Evolutionary conservation across 92 coral and sea anemone species (phyloP).

Genomic region (Palythoa grandis): DNA sequence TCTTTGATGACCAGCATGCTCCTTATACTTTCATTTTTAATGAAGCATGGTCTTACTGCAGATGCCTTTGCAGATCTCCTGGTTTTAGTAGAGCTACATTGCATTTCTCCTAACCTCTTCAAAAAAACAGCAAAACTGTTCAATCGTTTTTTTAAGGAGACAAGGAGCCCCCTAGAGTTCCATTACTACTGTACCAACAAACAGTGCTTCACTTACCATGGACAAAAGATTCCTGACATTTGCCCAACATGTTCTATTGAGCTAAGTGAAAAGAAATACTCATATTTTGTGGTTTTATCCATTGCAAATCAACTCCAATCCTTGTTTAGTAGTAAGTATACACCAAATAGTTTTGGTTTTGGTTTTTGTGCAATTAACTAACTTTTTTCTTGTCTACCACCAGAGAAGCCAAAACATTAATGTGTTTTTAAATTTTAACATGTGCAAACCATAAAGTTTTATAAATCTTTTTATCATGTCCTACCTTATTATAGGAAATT

Average conservation of each 20-base stretch:
- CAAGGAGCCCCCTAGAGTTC: slow-evolving; percentile 30
- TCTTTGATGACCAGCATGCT: slow-evolving; percentile 31
- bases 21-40: slow-evolving; percentile 3
- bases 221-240: slow-evolving; percentile 25
- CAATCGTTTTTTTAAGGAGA: slow-evolving; percentile 24
- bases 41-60: slow-evolving; percentile 35
- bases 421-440: too few species aligned
- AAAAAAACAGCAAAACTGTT: slow-evolving; percentile 26
- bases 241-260: slow-evolving; percentile 35
- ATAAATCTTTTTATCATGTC: too few species aligned
- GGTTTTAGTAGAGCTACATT: slow-evolving; percentile 21
- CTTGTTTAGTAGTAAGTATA: slow-evolving; percentile 30
- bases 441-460: too few species aligned
- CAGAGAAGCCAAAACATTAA: too few species aligned
- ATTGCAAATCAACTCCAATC: slow-evolving; percentile 39
- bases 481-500: too few species aligned
- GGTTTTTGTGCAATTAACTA: too few species aligned
- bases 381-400: too few species aligned
- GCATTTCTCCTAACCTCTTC: slow-evolving; percentile 16
- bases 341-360: not conserved
- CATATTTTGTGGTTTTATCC: slow-evolving; percentile 43
- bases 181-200: slow-evolving; percentile 33
- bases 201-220: slow-evolving; percentile 36
- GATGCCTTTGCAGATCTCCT: slow-evolving; percentile 37
- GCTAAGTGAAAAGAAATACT: slow-evolving; percentile 13